Conservation (phyloP, 37 sponge, comb jelly and placozoan species). For the Halichondria panicea region DNA sequence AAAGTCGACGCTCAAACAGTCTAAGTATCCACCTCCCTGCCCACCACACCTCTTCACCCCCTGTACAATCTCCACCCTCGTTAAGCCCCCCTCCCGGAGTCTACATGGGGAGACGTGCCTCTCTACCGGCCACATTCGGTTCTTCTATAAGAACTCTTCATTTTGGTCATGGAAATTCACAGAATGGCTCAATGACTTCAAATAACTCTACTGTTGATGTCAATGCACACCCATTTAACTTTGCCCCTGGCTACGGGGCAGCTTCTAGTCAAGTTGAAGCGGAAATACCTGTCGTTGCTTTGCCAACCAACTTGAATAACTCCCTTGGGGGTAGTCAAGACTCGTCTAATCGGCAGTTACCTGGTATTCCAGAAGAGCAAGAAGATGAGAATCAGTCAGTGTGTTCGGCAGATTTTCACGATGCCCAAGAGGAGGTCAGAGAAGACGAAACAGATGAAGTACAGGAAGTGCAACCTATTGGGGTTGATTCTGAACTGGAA, state of each 20-base stretch:
- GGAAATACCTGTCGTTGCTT: too few species aligned
- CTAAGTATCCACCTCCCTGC: conserved; percentile 5
- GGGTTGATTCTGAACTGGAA: too few species aligned
- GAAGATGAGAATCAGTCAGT: conserved; percentile 3
- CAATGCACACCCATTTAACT: background rate
- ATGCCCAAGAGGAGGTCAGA: too few species aligned
- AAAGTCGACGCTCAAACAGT: conserved; percentile 48
- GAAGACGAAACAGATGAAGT: too few species aligned
- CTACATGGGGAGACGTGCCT: conserved; percentile 56
- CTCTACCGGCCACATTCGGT: conserved; percentile 51
- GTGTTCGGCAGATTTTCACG: background rate
- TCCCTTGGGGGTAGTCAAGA: conserved; percentile 18
- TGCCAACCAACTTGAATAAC: too few species aligned
- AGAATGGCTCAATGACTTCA: background rate
- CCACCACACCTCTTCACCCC: background rate
- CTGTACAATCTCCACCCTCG: background rate
- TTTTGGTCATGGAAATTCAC: too few species aligned
- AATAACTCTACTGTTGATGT: background rate
- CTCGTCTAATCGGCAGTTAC: background rate
- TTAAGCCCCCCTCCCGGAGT: conserved; percentile 7
- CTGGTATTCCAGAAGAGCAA: background rate
- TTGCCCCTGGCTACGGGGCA: conserved; percentile 11
- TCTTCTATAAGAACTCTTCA: too few species aligned
- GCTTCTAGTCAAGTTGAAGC: background rate
- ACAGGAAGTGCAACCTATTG: too few species aligned